These are phyloP conservation scores for Erethizon dorsatum DNA, from an alignment of 2,797 vertebrate species.

Conservation along the genomic window DNA sequence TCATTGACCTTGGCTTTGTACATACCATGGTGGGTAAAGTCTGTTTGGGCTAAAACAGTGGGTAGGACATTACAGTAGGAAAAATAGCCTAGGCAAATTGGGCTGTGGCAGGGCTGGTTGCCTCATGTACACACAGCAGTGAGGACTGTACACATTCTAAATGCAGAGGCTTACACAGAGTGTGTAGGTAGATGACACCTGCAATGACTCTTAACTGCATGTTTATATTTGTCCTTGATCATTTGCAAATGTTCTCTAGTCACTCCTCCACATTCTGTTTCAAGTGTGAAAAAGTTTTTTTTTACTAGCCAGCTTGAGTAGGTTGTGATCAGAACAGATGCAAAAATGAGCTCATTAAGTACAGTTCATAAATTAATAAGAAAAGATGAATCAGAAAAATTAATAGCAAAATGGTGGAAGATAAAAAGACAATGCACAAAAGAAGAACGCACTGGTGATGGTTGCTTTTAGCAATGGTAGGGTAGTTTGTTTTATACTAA, in stretches of 20 bases:
- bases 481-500: neutral
- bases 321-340: conserved; percentile 31
- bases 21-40: neutral
- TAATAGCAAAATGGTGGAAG: neutral
- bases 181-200: neutral
- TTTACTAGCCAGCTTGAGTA: neutral
- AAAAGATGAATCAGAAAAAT: neutral
- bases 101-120: neutral
- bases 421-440: neutral
- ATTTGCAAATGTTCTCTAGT: neutral
- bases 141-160: neutral
- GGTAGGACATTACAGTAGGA: neutral
- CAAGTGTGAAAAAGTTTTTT: neutral
- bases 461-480: conserved; percentile 1
- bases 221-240: conserved; percentile 21
- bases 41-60: neutral
- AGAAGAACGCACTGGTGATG: neutral
- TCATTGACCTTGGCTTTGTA: neutral
- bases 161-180: neutral
- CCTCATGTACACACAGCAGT: neutral
- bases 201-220: neutral
- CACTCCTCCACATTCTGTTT: neutral
- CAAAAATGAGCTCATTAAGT: neutral
- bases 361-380: neutral
- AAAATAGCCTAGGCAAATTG: neutral